phyloP scores from a whole-genome alignment of 2,113 vertebrate species.

The Callipepla californica region DNA sequence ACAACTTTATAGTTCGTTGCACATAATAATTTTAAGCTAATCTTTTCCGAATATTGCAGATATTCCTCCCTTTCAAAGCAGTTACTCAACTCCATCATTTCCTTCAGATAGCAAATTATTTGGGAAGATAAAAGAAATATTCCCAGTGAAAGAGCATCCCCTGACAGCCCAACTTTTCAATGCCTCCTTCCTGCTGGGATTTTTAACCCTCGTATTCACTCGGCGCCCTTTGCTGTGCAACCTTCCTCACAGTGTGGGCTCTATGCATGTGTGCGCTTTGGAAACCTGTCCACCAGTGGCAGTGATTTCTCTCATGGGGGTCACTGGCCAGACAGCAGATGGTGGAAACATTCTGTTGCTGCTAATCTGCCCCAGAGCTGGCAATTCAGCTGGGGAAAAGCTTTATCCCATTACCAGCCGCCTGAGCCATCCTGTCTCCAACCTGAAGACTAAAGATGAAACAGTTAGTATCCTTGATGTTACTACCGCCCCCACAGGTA shows the following conservation, averaged over 20 bases:
- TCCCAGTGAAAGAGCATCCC: not conserved
- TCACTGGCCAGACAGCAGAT: slow-evolving; percentile 69
- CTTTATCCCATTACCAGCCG: slow-evolving; percentile 65
- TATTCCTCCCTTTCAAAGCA: not conserved
- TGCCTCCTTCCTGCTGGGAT: not conserved
- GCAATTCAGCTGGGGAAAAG: slow-evolving; percentile 49
- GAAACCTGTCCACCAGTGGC: not conserved
- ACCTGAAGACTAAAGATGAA: slow-evolving; percentile 35
- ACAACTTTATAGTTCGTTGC: not conserved
- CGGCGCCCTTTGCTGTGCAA: not conserved
- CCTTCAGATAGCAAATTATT: not conserved
- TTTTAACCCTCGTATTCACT: not conserved
- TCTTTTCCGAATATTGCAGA: not conserved
- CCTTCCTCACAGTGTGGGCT: not conserved
- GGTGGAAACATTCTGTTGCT: slow-evolving; percentile 51
- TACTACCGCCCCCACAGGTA: slow-evolving; percentile 2
- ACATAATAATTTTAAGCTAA: not conserved
- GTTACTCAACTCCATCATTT: not conserved
- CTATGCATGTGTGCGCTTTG: not conserved
- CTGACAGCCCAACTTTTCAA: not conserved
- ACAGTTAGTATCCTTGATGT: slow-evolving; percentile 24
- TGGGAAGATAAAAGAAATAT: not conserved
- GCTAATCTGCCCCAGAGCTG: slow-evolving; percentile 53
- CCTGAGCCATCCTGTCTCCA: slow-evolving; percentile 53
- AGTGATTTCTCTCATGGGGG: slow-evolving; percentile 26